Evolutionary conservation across 2,888 invertebrate species (phyloP).

Genomic region (Amiota mariae): DNA sequence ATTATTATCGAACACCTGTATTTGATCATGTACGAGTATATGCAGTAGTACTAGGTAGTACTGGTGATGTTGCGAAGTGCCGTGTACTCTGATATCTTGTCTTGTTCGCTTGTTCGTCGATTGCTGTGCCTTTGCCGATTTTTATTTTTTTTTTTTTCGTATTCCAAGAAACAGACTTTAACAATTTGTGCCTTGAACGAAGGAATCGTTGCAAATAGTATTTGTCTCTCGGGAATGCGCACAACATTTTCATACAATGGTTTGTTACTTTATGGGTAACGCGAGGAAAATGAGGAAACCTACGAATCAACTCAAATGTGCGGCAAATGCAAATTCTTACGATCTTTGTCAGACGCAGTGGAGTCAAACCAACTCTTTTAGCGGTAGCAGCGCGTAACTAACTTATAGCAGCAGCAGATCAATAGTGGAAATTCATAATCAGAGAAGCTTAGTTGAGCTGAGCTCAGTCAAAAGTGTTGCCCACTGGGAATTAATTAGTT

Average conservation of each 20-base stretch:
- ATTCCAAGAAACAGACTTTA: slow-evolving; percentile 40
- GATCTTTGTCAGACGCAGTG: slow-evolving; percentile 20
- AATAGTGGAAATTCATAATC: no score
- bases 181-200: slow-evolving; percentile 1
- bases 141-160: background rate
- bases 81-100: background rate
- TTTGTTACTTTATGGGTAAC: background rate
- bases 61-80: slow-evolving; percentile 26
- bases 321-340: slow-evolving; percentile 51
- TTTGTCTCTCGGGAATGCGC: slow-evolving; percentile 36
- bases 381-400: no score
- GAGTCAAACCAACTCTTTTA: slow-evolving; percentile 6
- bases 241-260: slow-evolving; percentile 42
- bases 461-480: slow-evolving; percentile 55
- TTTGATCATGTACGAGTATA: slow-evolving; percentile 38
- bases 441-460: no score
- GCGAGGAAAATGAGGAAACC: slow-evolving; percentile 5
- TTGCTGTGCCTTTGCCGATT: no score
- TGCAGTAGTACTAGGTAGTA: no score
- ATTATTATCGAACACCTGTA: slow-evolving; percentile 63
- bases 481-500: slow-evolving; percentile 64
- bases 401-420: no score
- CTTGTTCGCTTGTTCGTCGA: background rate
- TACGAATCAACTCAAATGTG: background rate
- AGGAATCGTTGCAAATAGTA: slow-evolving; percentile 22